A percentile compares a stretch with the other conserved stretches of the same genome.
Conservation (phyloP, 2,888 invertebrate genomes). For the Cryptus armator region DNA sequence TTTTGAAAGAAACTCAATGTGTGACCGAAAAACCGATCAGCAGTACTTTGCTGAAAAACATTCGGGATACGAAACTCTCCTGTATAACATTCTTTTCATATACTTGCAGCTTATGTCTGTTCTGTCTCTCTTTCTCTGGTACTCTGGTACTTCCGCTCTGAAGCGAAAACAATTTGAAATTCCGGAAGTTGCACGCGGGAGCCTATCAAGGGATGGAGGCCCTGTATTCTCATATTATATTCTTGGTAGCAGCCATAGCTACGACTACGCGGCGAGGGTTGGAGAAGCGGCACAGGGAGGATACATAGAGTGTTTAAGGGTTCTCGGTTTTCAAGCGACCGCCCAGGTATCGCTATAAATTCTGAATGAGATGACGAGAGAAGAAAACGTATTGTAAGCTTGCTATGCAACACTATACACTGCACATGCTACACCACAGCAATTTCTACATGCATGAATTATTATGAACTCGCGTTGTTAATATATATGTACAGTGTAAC, state of each 20-base stretch:
- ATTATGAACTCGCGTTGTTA: constrained; percentile 38
- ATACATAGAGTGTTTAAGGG: constrained; percentile 27
- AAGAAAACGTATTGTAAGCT: constrained; percentile 55
- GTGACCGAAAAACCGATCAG: not conserved
- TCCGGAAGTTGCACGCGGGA: constrained; percentile 50
- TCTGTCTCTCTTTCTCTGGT: no score
- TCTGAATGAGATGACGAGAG: constrained; percentile 57
- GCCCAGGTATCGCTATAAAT: constrained; percentile 55
- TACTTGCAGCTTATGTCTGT: not conserved
- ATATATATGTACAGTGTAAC: constrained; percentile 13
- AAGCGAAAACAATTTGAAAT: constrained; percentile 59
- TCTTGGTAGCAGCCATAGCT: constrained; percentile 15
- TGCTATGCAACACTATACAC: constrained; percentile 15
- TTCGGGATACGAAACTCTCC: not conserved
- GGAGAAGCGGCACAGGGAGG: not conserved
- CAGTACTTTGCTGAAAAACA: not conserved
- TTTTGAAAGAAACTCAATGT: not conserved
- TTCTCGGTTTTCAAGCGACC: constrained; percentile 11
- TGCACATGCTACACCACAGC: not conserved
- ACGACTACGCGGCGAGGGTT: not conserved
- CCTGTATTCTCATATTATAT: constrained; percentile 38
- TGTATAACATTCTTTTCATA: not conserved
- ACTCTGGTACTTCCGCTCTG: constrained; percentile 4
- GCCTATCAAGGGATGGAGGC: not conserved
- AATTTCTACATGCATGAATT: constrained; percentile 27